These are phyloP conservation scores for Coturnix japonica DNA, from an alignment of 2,113 vertebrate genomes.

Conservation along the genomic window DNA sequence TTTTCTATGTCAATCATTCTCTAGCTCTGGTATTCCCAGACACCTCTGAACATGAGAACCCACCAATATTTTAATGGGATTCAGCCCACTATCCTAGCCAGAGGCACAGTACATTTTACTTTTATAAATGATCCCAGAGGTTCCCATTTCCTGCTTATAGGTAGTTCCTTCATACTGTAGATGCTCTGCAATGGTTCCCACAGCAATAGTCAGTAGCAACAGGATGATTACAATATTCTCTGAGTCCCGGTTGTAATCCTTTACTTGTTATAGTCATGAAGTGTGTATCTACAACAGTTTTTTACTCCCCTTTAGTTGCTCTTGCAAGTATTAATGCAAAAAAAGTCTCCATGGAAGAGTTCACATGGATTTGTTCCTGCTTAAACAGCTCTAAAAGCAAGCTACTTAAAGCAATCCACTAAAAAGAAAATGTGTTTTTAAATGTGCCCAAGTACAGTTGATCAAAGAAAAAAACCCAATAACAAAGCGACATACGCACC, in stretches of 20 bases:
- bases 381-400: background rate
- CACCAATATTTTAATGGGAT: background rate
- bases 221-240: background rate
- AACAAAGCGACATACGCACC: background rate
- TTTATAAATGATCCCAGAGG: background rate
- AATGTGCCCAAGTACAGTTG: background rate
- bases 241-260: background rate
- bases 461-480: background rate
- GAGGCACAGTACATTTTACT: background rate
- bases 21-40: background rate
- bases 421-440: background rate
- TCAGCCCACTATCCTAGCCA: background rate
- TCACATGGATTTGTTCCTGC: background rate
- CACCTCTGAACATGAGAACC: background rate
- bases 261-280: background rate
- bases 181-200: background rate
- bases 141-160: background rate
- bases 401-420: conserved; percentile 22
- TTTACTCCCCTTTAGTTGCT: background rate
- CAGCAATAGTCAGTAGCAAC: background rate
- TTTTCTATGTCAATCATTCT: background rate
- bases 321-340: background rate
- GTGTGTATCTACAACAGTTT: background rate
- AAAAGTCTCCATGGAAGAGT: conserved; percentile 5
- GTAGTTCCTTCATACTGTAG: background rate